Evolutionary conservation across 2,888 invertebrate genomes (phyloP), one percentile per base, ranked within the genome.

Genomic region (Bellardia bayeri): DNA sequence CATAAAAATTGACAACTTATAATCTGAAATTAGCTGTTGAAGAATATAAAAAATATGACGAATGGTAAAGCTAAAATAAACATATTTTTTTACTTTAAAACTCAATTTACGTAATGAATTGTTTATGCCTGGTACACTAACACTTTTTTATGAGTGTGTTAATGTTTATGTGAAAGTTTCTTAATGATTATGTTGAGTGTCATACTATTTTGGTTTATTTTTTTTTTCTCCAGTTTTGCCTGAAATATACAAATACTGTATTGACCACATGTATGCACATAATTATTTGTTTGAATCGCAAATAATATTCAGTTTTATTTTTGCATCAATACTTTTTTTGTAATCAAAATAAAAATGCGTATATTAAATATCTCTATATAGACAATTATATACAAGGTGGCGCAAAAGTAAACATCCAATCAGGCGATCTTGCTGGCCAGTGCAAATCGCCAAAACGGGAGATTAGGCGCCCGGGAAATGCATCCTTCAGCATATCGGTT

Each of bases 251-350:
- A 71, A 40, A 71, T 23, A 40, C 5, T 30, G 16, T 33, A 33
- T 51, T 16, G 7, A 71, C 71, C 71, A 40, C 71, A 71, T n/a
- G 6, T 54, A 23, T 71, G 37, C n/a, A 54, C 6, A 71, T 23
- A 56, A 71, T 56, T 54, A 54, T 40, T 54, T 71, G 37, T 71
- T 71, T 71, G 51, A n/a, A 72, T 51, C 23, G 23, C 4, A 58
- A 72, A 56, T 8, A 23, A 37, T 56, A 23, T 23, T 71, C 3
- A 23, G 23, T 72, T 72, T 58, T 23, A 58, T 58, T 72, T 42
- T 42, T 58, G 13, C 16, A 13, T 40, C 40, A 54, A 13, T n/a
- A 33, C 51, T 61, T 61, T 61, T n/a, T 54, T 54, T 54, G 8
- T n/a, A 33, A 61, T 33, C 1, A 61, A 37, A 33, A 33, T 61